Evolutionary conservation across 2,888 invertebrate genomes (phyloP).

Genomic region (Macropis europaea): DNA sequence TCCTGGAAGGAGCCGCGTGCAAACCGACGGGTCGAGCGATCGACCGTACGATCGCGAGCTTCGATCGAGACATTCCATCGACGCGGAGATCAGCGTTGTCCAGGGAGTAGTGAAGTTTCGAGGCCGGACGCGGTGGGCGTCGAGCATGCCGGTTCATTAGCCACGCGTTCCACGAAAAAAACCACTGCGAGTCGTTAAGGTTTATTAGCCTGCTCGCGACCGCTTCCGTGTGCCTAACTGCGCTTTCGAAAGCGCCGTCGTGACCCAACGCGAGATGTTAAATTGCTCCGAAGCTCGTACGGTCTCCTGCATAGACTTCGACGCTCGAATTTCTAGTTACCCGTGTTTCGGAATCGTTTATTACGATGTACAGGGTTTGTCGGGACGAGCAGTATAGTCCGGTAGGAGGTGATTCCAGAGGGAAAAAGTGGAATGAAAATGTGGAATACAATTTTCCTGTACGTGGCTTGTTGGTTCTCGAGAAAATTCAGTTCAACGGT

Average conservation of each 20-base stretch:
- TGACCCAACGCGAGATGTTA: neutral
- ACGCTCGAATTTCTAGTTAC: no score
- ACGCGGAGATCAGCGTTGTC: conserved; percentile 2
- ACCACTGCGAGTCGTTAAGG: conserved; percentile 7
- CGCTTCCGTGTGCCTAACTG: conserved; percentile 11
- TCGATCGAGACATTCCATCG: conserved; percentile 35
- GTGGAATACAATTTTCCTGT: no score
- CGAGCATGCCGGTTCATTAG: conserved; percentile 37
- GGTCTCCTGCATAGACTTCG: no score
- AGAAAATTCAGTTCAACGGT: no score
- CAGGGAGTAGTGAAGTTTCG: conserved; percentile 26
- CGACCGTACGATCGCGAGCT: conserved; percentile 19
- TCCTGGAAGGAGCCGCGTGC: no score
- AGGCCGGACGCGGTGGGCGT: conserved; percentile 49
- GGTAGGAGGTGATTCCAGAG: no score
- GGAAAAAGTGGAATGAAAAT: no score
- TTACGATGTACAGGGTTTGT: no score
- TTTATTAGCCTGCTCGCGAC: conserved; percentile 7
- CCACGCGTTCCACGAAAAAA: neutral
- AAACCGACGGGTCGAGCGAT: conserved; percentile 7
- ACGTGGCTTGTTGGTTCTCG: no score
- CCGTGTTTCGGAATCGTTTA: no score
- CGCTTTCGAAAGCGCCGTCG: no score
- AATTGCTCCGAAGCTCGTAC: neutral
- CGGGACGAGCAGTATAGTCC: no score